Evolutionary conservation across 2,888 invertebrate genomes (phyloP).

Genomic region (Ommatoiulus sabulosus): DNA sequence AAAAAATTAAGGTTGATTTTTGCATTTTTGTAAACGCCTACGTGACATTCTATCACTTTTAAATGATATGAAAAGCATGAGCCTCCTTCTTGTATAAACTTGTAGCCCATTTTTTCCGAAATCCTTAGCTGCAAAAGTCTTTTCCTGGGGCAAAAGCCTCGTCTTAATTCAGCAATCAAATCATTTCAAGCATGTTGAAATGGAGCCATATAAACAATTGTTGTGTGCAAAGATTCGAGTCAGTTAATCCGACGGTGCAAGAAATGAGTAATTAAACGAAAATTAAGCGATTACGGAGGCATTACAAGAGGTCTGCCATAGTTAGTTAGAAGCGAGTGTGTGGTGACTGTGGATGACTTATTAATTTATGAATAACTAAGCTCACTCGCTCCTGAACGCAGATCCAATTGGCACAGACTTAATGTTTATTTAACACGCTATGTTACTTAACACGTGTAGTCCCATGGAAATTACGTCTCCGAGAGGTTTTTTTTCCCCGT

Average conservation of each 20-base stretch:
- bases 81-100: too few species aligned
- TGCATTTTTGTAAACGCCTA: too few species aligned
- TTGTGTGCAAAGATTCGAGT: not conserved
- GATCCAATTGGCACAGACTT: not conserved
- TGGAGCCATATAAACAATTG: not conserved
- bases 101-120: too few species aligned
- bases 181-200: not conserved
- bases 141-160: not conserved
- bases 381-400: not conserved
- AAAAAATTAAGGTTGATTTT: too few species aligned
- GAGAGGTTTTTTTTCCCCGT: not conserved
- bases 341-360: not conserved
- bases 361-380: constrained; percentile 20
- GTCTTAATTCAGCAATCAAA: not conserved
- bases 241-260: not conserved
- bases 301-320: not conserved
- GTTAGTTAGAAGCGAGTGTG: not conserved
- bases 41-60: too few species aligned
- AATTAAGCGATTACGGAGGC: not conserved
- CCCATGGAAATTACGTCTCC: not conserved
- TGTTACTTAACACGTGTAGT: not conserved
- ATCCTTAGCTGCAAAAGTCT: too few species aligned
- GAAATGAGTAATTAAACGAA: constrained; percentile 22
- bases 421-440: not conserved
- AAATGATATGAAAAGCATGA: too few species aligned